Percentiles rank a stretch among this genome's conserved stretches.
Conservation (phyloP, 2,888 invertebrate genomes). For the Cantharis rufa region DNA sequence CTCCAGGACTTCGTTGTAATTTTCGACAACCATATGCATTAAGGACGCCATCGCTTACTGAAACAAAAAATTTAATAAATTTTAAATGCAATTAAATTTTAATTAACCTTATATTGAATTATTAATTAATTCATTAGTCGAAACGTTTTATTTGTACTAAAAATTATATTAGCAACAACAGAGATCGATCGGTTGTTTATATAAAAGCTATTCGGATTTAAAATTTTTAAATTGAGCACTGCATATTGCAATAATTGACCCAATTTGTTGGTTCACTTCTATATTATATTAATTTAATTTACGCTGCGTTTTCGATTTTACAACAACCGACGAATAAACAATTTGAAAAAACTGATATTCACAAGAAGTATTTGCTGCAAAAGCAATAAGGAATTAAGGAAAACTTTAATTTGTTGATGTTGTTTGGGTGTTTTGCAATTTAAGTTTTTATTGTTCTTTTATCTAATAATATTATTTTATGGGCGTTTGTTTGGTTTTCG, state of each 20-base stretch:
- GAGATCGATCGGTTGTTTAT: not conserved
- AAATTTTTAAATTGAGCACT: not conserved
- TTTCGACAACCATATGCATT: constrained; percentile 58
- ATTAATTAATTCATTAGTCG: not conserved
- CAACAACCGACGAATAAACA: not conserved
- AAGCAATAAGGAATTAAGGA: not conserved
- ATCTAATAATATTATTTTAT: not conserved
- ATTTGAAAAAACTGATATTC: not conserved
- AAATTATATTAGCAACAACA: not conserved
- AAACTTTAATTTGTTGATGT: not conserved
- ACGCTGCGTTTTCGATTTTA: not conserved
- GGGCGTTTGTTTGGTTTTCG: not conserved
- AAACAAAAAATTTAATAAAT: not conserved
- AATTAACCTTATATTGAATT: not conserved
- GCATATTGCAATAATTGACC: constrained; percentile 8
- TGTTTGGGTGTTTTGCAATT: not conserved
- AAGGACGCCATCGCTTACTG: constrained; percentile 54
- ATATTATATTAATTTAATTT: not conserved
- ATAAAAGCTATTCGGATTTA: not conserved
- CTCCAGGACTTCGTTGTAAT: constrained; percentile 60
- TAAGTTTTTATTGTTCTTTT: not conserved
- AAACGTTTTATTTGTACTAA: not conserved
- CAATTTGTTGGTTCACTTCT: constrained; percentile 5
- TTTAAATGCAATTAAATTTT: not conserved
- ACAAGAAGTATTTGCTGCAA: not conserved